These are phyloP conservation scores for Brenthis daphne DNA, from an alignment of 2,888 invertebrate species.

Conservation along the genomic window DNA sequence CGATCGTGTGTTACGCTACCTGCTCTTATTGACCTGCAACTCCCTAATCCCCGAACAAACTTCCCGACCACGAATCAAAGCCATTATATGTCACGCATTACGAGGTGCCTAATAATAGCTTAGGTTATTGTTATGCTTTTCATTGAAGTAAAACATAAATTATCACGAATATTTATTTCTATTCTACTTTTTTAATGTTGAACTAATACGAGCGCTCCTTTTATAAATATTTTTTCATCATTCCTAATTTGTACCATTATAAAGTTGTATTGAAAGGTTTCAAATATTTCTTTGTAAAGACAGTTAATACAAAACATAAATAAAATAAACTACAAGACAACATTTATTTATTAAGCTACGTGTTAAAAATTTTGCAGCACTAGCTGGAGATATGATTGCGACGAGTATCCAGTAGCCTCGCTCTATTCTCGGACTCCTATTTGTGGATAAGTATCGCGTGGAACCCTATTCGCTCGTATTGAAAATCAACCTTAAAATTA, in stretches of 20 bases:
- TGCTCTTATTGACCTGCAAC: conserved; percentile 68
- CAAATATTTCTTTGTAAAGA: no score
- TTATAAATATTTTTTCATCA: no score
- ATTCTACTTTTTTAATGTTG: background rate
- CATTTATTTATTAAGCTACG: conserved; percentile 17
- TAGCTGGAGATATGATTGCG: conserved; percentile 72
- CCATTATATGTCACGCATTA: conserved; percentile 53
- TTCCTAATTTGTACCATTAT: no score
- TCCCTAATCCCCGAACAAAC: conserved; percentile 65
- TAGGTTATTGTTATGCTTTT: conserved; percentile 19
- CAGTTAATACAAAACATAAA: background rate
- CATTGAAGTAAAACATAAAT: background rate
- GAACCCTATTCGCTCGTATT: conserved; percentile 56
- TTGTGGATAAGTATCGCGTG: conserved; percentile 75
- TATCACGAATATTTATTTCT: background rate
- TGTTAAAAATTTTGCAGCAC: conserved; percentile 56
- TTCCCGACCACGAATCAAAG: conserved; percentile 66
- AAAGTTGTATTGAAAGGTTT: no score
- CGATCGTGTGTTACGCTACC: conserved; percentile 56
- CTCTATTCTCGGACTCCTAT: conserved; percentile 81
- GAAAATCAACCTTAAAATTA: conserved; percentile 60
- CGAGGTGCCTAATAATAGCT: conserved; percentile 39
- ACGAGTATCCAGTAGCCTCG: conserved; percentile 74
- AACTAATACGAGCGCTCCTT: no score
- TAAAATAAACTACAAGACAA: background rate